Base-by-base conservation (phyloP, 2,797 vertebrate genomes). In the Urophycis tenuis region DNA sequence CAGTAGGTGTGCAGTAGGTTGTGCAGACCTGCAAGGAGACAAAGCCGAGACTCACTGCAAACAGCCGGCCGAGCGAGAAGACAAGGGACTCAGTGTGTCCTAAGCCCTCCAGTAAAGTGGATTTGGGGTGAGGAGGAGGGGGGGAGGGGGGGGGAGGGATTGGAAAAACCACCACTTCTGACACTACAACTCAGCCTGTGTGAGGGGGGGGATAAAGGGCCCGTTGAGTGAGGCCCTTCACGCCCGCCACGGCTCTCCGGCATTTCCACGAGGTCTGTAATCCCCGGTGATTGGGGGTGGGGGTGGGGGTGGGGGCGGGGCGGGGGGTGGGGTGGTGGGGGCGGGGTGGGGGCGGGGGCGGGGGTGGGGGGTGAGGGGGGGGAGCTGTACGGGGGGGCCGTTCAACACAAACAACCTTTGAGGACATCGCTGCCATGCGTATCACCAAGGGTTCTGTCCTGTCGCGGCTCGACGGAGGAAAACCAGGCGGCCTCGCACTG, bases 21-120 rank as follows among this genome's bases (percentile, higher is more conserved):
- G n/a, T n/a, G n/a, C 22, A n/a, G 49, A 60, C 49, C 49, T 60
- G 22, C n/a, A n/a, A n/a, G 53, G 75, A 84, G 73, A 75, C 2
- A 70, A 11, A 67, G 22, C 72, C 6, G 64, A 34, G 33, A 74
- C n/a, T 31, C 22, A 29, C 30, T 64, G 17, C 29, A 60, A 41
- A 32, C 4, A 17, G n/a, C 3, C 30, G 49, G 33, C 64, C 14
- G 17, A 70, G 25, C 73, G 74, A 29, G 70, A 49, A 17, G 11
- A 78, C 49, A 81, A 15, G 74, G 49, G 70, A 78, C 78, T 78
- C 81, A 78, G 73, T 74, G 49, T 71, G 73, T 76, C 77, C 80
- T 85, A 82, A 85, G 84, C 84, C 69, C 75, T 71, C 11, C 30
- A 71, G 30, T 33, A 33, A 71, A 71, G 69, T 71, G 60, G 30